These are phyloP conservation scores for Philypnodon macrostomus DNA, from an alignment of 2,797 vertebrate species.

Conservation along the genomic window DNA sequence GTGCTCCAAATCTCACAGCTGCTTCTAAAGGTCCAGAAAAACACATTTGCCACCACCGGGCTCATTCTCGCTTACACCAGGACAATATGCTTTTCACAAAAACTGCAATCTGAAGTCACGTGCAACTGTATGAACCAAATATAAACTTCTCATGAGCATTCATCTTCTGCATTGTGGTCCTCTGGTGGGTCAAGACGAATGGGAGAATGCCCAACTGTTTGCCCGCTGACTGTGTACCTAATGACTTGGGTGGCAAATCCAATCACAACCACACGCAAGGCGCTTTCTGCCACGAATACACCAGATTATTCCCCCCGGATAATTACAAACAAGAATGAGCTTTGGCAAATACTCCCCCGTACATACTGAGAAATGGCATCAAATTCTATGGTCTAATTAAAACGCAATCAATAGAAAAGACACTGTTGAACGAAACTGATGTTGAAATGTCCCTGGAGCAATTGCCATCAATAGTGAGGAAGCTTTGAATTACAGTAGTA, in stretches of 20 bases:
- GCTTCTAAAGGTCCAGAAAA: constrained; percentile 38
- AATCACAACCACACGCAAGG: constrained; percentile 58
- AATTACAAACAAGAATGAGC: constrained; percentile 73
- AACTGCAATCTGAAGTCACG: constrained; percentile 36
- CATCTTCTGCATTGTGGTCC: constrained; percentile 48
- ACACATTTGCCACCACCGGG: constrained; percentile 8
- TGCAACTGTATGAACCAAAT: constrained; percentile 43
- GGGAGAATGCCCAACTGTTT: constrained; percentile 64
- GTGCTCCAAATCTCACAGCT: constrained; percentile 40
- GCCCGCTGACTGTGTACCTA: constrained; percentile 72
- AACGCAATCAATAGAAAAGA: constrained; percentile 35
- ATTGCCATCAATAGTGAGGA: too few species aligned
- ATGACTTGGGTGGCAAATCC: constrained; percentile 74
- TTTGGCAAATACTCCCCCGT: constrained; percentile 66
- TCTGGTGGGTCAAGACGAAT: constrained; percentile 60
- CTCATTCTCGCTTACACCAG: not conserved
- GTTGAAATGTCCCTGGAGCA: not conserved
- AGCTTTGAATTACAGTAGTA: too few species aligned
- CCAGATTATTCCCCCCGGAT: constrained; percentile 73
- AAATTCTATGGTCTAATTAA: constrained; percentile 68
- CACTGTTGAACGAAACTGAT: constrained; percentile 25
- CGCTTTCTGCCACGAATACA: constrained; percentile 60
- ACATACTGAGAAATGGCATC: constrained; percentile 68
- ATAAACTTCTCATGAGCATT: constrained; percentile 48
- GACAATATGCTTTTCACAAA: constrained; percentile 1